Conservation (phyloP, 2,888 invertebrate species). For the Cremastinae sp. region DNA sequence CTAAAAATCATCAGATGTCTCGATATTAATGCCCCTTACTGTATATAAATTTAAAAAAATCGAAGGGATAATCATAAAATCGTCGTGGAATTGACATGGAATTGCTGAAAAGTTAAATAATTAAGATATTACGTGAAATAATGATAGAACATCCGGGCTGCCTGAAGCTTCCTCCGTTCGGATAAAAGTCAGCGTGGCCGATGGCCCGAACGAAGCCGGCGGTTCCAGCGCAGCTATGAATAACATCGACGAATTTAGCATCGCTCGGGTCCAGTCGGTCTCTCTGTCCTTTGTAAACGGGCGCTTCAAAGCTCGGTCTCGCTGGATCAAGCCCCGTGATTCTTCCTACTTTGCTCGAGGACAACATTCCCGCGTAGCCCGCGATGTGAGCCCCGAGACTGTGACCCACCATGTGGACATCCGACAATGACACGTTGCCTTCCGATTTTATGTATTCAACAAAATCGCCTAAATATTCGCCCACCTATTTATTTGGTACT, state of each 20-base stretch:
- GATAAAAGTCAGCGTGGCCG: slow-evolving; percentile 89
- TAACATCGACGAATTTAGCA: slow-evolving; percentile 87
- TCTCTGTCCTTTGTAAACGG: slow-evolving; percentile 70
- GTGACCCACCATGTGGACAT: slow-evolving; percentile 77
- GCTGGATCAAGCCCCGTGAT: slow-evolving; percentile 86
- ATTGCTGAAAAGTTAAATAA: too few species aligned
- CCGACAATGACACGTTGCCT: slow-evolving; percentile 65
- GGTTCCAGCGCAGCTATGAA: slow-evolving; percentile 87
- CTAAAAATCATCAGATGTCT: too few species aligned
- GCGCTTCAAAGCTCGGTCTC: slow-evolving; percentile 83
- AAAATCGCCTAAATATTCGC: slow-evolving; percentile 72
- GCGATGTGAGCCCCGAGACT: slow-evolving; percentile 79
- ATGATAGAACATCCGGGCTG: slow-evolving; percentile 86
- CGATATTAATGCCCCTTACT: too few species aligned
- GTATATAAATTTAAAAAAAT: too few species aligned
- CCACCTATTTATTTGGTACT: too few species aligned
- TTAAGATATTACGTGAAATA: slow-evolving; percentile 70
- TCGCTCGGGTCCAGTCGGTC: slow-evolving; percentile 84
- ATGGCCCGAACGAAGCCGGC: slow-evolving; percentile 84
- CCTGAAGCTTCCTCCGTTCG: slow-evolving; percentile 85
- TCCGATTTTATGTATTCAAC: slow-evolving; percentile 71
- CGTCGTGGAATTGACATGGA: too few species aligned
- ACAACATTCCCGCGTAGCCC: slow-evolving; percentile 71
- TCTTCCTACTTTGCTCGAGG: slow-evolving; percentile 74
- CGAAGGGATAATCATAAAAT: too few species aligned